phyloP scores from a whole-genome alignment of 2,888 invertebrate genomes.

The Pterostichus niger region DNA sequence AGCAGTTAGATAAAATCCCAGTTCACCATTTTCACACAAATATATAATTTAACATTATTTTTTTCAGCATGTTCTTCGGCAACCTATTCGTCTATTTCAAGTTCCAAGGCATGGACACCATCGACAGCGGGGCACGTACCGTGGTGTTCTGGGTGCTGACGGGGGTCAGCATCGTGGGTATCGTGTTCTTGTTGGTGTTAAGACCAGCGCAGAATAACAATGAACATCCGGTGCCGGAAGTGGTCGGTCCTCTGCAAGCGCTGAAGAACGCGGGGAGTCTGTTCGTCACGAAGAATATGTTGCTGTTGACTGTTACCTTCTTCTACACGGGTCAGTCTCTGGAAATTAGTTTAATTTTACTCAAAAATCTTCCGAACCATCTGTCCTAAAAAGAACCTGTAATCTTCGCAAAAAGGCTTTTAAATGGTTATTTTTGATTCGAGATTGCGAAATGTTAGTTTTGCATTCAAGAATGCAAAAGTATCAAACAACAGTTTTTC shows the following conservation, averaged over 20 bases:
- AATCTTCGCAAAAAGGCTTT: no score
- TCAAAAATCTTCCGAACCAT: no score
- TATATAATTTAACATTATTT: conserved; percentile 59
- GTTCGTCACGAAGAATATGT: conserved; percentile 90
- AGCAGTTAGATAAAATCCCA: no score
- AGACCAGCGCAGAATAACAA: conserved; percentile 79
- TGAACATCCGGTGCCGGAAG: conserved; percentile 75
- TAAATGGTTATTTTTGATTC: no score
- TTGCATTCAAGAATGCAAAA: no score
- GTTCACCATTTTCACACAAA: no score
- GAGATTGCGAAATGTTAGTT: no score
- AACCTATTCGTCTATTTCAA: conserved; percentile 96
- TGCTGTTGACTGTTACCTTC: conserved; percentile 90
- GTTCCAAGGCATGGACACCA: conserved; percentile 89
- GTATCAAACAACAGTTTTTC: no score
- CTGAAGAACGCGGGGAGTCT: conserved; percentile 87
- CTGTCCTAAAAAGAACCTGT: no score
- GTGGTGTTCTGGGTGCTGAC: conserved; percentile 91
- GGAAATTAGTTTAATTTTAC: no score
- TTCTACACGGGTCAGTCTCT: conserved; percentile 94
- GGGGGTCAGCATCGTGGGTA: conserved; percentile 85
- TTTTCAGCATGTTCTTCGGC: conserved; percentile 93
- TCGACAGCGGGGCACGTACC: conserved; percentile 85
- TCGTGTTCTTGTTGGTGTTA: conserved; percentile 83
- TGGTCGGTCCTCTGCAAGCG: conserved; percentile 82